A percentile compares a stretch with the other conserved stretches of the same genome.
Evolutionary conservation across 1,140 invertebrate species (phyloP).

Genomic region (Leptinotarsa defecta): DNA sequence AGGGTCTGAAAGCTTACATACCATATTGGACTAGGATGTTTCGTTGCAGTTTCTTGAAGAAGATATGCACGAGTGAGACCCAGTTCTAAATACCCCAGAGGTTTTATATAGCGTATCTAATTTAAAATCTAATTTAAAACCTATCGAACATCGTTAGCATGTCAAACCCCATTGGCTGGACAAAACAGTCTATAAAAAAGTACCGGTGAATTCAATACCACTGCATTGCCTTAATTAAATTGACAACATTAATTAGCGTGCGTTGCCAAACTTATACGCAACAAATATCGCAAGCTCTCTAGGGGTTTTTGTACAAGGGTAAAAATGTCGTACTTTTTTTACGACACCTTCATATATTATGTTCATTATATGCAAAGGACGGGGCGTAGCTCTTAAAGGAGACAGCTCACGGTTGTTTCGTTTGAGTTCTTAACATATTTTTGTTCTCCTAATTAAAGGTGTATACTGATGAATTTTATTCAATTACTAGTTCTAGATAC

Average conservation of each 20-base stretch:
- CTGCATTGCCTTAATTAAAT: slow-evolving; percentile 25
- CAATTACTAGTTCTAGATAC: too few species aligned
- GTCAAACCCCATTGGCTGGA: slow-evolving; percentile 29
- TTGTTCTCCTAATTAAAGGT: too few species aligned
- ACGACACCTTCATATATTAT: too few species aligned
- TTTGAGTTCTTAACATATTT: too few species aligned
- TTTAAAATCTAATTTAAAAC: slow-evolving; percentile 31
- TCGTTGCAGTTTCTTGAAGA: not conserved
- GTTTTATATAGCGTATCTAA: slow-evolving; percentile 41
- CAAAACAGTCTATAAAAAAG: slow-evolving; percentile 20
- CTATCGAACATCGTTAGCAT: slow-evolving; percentile 38
- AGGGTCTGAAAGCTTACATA: not conserved
- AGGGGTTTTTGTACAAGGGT: too few species aligned
- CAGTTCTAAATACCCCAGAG: slow-evolving; percentile 23
- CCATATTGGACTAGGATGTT: not conserved
- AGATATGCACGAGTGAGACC: slow-evolving; percentile 31
- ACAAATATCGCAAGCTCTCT: not conserved
- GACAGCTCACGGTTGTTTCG: too few species aligned
- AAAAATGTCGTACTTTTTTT: too few species aligned
- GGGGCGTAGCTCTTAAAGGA: too few species aligned
- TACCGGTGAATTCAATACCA: slow-evolving; percentile 22
- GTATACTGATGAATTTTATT: too few species aligned
- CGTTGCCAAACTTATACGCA: slow-evolving; percentile 13
- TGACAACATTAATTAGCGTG: not conserved
- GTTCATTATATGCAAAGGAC: too few species aligned